Evolutionary conservation across 2,797 vertebrate species (phyloP), one percentile per base, ranked within the genome.

Genomic region (Lepidocolaptes lacrymiger): DNA sequence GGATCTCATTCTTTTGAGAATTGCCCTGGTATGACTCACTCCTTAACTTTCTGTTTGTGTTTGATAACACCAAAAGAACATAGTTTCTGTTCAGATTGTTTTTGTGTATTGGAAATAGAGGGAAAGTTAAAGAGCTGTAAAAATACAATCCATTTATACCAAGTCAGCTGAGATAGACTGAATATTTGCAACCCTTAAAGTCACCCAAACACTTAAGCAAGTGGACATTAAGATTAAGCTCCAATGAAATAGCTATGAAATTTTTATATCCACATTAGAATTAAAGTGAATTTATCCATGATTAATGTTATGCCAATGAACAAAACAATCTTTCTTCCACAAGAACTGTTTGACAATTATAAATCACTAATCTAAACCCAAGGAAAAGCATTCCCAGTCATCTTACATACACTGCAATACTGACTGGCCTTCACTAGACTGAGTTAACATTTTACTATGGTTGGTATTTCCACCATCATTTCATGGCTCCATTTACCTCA

Each of bases 1-100:
- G 98, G 97, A 98, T 98, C 98, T 98, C 98, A 96, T 97, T 98
- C 97, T 98, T 97, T 91, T 95, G 96, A 97, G 96, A 97, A 95
- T 95, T 85, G 71, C 96, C 95, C 97, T 91, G 91, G 79, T 95
- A 94, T 96, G 95, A 97, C 96, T 97, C 97, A 94, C 93, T 97
- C 92, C 96, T 96, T 94, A 97, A 98, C 97, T 98, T 97, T 95
- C 97, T 97, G 97, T 74, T 97, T 96, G 92, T 93, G 72, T 97
- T 96, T 98, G 97, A 97, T 98, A 97, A 98, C 97, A 96, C 88
- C 90, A 83, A 68, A 96, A 93, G 92, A 95, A 95, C 87, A 86
- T 63, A 63, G 77, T 82, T 92, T 66, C 83, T 93, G 69, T 54
- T 13, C 14, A 28, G 81, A 95, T n/a, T 43, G 34, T 4, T 67